Evolutionary conservation across 2,888 invertebrate species (phyloP), one percentile per base, ranked within the genome.

Genomic region (Endomychus coccineus): DNA sequence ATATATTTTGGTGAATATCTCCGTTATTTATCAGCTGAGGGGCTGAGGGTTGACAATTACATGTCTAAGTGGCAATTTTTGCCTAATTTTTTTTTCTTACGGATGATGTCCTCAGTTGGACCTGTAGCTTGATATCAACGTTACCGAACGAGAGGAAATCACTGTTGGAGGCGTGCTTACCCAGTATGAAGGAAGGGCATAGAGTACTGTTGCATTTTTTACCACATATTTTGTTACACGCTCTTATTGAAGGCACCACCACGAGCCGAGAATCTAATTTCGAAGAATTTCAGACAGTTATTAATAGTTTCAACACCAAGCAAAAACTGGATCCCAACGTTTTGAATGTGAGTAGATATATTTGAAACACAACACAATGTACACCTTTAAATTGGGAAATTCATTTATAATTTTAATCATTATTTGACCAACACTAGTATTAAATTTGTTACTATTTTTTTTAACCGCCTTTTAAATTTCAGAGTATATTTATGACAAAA

Each of bases 171-270:
- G 77, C 79, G 0, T 85, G 83, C 22, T 75, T 80, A 45, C 81
- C 83, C 1, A 83, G 83, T 49, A 80, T 88, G 64, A 77, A 80
- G 15, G 74, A 81, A 40, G 84, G 85, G 56, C 73, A 75, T 24
- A 74, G 78, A 52, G 79, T 81, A 10, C 61, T 85, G 40, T 78
- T 80, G 56, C 74, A 81, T 34, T 83, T 86, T 56, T 67, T 87
- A 35, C 87, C 87, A 0, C 80, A 85, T 49, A 79, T 86, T 21
- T 58, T 86, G 6, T 50, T 81, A 2, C 80, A 81, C 52, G 74
- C 77, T 0, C 55, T 81, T 19, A 70, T 77, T 52, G 74, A 75
- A 43, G 70, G 73, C 19, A 53, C 52, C 1, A 50, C 55, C 3
- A 56, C 58, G 6, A 66, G 70, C 36, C 54, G 61, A n/a, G 53